Percentiles rank a stretch among this genome's conserved stretches.
Evolutionary conservation across 2,888 invertebrate genomes (phyloP).

Genomic region (Chorisops tibialis): DNA sequence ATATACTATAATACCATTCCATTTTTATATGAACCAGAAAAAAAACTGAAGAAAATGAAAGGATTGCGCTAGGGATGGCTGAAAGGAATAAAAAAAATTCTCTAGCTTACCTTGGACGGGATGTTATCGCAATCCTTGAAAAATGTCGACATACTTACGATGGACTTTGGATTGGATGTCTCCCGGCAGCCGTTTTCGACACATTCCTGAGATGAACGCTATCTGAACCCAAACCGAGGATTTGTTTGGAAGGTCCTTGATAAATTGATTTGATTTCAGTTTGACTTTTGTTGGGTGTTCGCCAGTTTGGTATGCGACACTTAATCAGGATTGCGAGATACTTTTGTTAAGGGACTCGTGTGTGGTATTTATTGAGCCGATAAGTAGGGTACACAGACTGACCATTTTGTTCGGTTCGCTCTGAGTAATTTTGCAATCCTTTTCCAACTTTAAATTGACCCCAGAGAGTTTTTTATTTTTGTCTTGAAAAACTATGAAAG

Average conservation of each 20-base stretch:
- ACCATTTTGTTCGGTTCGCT: too few species aligned
- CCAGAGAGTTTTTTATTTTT: too few species aligned
- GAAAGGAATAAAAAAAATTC: background rate
- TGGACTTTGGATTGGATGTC: constrained; percentile 13
- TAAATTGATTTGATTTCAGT: constrained; percentile 25
- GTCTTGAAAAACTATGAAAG: too few species aligned
- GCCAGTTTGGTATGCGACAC: background rate
- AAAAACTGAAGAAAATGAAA: constrained; percentile 5
- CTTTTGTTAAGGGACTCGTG: too few species aligned
- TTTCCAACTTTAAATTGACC: too few species aligned
- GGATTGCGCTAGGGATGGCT: background rate
- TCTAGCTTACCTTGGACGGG: background rate
- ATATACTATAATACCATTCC: constrained; percentile 11
- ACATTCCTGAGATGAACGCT: background rate
- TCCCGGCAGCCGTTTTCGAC: constrained; percentile 5
- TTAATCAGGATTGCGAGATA: constrained; percentile 10
- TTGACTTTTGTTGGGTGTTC: constrained; percentile 19
- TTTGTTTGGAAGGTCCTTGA: constrained; percentile 23
- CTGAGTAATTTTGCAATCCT: too few species aligned
- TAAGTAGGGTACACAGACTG: too few species aligned
- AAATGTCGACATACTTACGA: constrained; percentile 15
- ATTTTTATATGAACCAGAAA: background rate
- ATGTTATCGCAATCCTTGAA: constrained; percentile 21
- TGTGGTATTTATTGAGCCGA: too few species aligned
- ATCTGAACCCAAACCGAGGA: constrained; percentile 1